These are phyloP conservation scores for Cassiopea andromeda DNA, from an alignment of 30 jellyfish, hydroid and myxozoan species.

Conservation along the genomic window DNA sequence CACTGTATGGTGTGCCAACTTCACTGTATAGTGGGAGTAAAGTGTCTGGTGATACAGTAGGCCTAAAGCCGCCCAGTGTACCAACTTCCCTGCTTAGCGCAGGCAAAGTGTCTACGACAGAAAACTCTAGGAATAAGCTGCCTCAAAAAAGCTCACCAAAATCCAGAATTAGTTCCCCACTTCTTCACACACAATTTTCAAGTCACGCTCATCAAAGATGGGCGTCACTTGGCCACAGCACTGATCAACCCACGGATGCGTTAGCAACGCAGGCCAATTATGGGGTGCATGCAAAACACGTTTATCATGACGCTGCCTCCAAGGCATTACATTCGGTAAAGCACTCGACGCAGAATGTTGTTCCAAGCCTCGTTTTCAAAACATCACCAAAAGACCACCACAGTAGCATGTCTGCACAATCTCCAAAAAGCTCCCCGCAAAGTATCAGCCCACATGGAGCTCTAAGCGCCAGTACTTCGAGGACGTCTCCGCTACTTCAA, in stretches of 20 bases:
- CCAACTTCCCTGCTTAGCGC: background rate
- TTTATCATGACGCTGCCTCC: background rate
- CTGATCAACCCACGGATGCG: background rate
- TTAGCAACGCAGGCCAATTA: background rate
- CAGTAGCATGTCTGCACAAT: constrained; percentile 40
- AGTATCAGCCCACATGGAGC: constrained; percentile 43
- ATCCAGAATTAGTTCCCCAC: background rate
- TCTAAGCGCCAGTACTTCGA: constrained; percentile 31
- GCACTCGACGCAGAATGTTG: background rate
- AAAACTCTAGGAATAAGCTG: background rate
- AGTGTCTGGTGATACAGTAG: background rate
- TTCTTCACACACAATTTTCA: constrained; percentile 15
- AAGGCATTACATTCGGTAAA: background rate
- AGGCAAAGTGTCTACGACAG: background rate
- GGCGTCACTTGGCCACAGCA: background rate
- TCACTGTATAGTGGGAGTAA: no score
- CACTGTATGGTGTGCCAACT: no score
- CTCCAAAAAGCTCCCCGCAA: constrained; percentile 62
- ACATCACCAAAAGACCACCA: constrained; percentile 58
- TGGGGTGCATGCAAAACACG: constrained; percentile 8
- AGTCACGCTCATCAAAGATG: background rate
- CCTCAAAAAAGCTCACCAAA: constrained; percentile 19
- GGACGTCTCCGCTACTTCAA: constrained; percentile 64
- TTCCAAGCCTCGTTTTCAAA: constrained; percentile 34
- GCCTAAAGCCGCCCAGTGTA: background rate